Evolutionary conservation across 2,888 invertebrate species (phyloP).

Genomic region (Tetragonula carbonaria): DNA sequence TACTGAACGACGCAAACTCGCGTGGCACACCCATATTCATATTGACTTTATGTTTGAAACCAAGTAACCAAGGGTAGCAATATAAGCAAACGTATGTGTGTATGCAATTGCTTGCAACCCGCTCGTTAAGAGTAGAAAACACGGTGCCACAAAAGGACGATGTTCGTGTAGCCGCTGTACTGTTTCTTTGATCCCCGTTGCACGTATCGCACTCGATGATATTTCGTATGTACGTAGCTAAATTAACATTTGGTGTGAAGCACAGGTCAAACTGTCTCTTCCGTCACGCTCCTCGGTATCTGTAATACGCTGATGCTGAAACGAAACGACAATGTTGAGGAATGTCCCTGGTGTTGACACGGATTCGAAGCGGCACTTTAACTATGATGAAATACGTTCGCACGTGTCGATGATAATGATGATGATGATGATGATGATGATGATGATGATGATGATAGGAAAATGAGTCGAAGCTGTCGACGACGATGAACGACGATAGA

Average conservation of each 20-base stretch:
- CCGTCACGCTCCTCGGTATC: conserved; percentile 77
- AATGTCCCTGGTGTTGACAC: background rate
- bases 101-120: background rate
- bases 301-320: conserved; percentile 75
- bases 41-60: conserved; percentile 52
- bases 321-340: conserved; percentile 45
- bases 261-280: conserved; percentile 81
- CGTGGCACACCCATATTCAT: conserved; percentile 22
- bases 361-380: conserved; percentile 40
- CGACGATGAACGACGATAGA: conserved; percentile 7
- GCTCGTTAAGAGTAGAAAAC: conserved; percentile 24
- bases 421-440: conserved; percentile 24
- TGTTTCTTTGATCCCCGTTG: conserved; percentile 61
- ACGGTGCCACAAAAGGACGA: conserved; percentile 15
- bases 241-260: conserved; percentile 53
- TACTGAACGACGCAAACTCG: background rate
- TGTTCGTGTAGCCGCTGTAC: conserved; percentile 34
- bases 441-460: conserved; percentile 9
- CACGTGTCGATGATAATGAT: conserved; percentile 11
- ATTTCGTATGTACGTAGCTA: conserved; percentile 22
- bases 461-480: conserved; percentile 15
- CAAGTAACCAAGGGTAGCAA: background rate
- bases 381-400: conserved; percentile 28
- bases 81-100: no score
- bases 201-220: conserved; percentile 41